Evolutionary conservation across 1,140 invertebrate species (phyloP), one percentile per base, ranked within the genome.

Genomic region (Microplitis mediator): DNA sequence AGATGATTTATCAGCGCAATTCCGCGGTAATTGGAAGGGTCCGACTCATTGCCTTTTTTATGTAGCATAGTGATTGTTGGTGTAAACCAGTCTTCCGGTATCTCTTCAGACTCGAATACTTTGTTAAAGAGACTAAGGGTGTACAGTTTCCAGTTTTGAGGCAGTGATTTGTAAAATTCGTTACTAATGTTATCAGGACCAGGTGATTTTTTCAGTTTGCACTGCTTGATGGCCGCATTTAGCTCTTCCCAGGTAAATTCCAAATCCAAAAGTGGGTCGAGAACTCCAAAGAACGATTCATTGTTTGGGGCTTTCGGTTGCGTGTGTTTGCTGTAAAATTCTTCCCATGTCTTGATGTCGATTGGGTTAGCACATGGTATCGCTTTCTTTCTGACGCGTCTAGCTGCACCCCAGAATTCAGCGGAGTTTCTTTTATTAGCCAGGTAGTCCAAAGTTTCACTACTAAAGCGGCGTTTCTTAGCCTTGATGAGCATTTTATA

Each of bases 1-100:
- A 68, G 64, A 13, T 61, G 56, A 45, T 78, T 76, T 0, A 78
- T 23, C 3, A 80, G 56, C 0, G 78, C 69, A 11, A 81, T 81
- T 2, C 71, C 71, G 45, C 78, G 68, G 50, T 78, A 81, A 39
- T 79, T 81, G 13, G 6, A 9, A 8, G 78, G 78, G 39, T 77
- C 60, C 2, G n/a, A 14, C 16, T 2, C 4, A 34, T 75, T 70
- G 3, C 79, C 75, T 67, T 77, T 78, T 60, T 79, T 80, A 36
- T 76, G 50, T 0, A 76, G n/a, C 52, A 71, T 39, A 13, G 39
- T 52, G 6, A 65, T 63, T n/a, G 34, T 32, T 8, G 65, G 60
- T 16, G 23, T 50, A 16, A 14, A 63, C 72, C 71, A 76, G 16
- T 45, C 45, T 32, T 71, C 16, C 3, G 72, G 61, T 8, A 64